Base-by-base conservation (phyloP, 1,140 invertebrate species). In the Trypoxylus dichotomus region DNA sequence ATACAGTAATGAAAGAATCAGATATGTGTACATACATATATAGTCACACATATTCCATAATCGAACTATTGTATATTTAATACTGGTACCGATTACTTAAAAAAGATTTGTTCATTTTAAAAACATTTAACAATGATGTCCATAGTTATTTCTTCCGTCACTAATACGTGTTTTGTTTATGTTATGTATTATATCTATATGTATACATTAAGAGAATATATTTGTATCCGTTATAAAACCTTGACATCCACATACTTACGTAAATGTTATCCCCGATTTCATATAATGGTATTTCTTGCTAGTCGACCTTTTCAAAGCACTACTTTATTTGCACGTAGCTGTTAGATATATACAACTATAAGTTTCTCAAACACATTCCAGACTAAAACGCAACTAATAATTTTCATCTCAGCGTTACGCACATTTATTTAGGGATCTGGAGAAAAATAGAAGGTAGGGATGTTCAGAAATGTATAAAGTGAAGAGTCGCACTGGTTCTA, bases 321-420 rank as follows among this genome's bases (percentile, higher is more conserved):
- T 5, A 63, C 19, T 63, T 27, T 10, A 27, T 63, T 63, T 63
- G 19, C 60, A 24, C n/a, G 13, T 27, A 25, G 21, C 13, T 63
- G 21, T 19, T 27, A 24, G 1, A 27, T 27, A 19, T 7, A 6
- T 63, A 25, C 5, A 63, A 63, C 19, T 19, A 21, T 19, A 24
- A 63, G n/a, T 63, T 63, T 24, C 21, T 63, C 19, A 1, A 63
- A 63, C 19, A 19, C 13, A 63, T 63, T 63, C 21, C 25, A 19
- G 21, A 25, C 60, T 63, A 63, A 63, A 63, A 63, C 60, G 60
- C 60, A 63, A 24, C 60, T 63, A 63, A 63, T 63, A 63, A 63
- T 19, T 63, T 19, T 63, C 13, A 63, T 63, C 60, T 63, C 60
- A n/a, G 47, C 21, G 60, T 63, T 63, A 63, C 60, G 60, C 21